A percentile compares a stretch with the other conserved stretches of the same genome.
These are phyloP conservation scores for Lasioglossum albipes DNA, from an alignment of 1,140 invertebrate species.

Conservation along the genomic window DNA sequence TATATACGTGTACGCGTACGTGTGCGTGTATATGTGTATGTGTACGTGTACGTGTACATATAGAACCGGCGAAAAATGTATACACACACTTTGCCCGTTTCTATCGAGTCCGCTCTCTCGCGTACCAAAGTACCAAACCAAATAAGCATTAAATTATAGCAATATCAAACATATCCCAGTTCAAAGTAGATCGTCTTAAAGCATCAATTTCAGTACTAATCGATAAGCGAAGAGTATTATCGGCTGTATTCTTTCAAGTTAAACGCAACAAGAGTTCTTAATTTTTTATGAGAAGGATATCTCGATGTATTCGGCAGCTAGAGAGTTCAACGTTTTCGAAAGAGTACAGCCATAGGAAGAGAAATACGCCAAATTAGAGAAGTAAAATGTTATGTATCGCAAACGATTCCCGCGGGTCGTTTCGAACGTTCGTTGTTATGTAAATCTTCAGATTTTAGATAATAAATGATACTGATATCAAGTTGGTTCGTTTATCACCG, in stretches of 20 bases:
- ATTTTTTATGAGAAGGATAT: not conserved
- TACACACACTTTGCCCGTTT: not conserved
- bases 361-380: constrained; percentile 39
- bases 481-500: not conserved
- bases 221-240: constrained; percentile 30
- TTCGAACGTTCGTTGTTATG: constrained; percentile 41
- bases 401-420: constrained; percentile 16
- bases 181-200: constrained; percentile 37
- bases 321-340: constrained; percentile 2
- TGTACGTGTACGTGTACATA: not conserved
- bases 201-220: constrained; percentile 11
- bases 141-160: constrained; percentile 53
- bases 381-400: constrained; percentile 21
- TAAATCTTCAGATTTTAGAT: constrained; percentile 58
- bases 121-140: not conserved
- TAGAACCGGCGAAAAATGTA: not conserved
- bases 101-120: not conserved
- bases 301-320: not conserved
- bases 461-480: constrained; percentile 49
- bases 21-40: too few relatives aligned
- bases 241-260: constrained; percentile 26
- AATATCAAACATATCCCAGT: constrained; percentile 63
- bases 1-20: too few relatives aligned
- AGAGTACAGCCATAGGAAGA: constrained; percentile 23
- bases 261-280: not conserved